A percentile compares a stretch with the other conserved stretches of the same genome.
Conservation (phyloP, 2,113 vertebrate species). For the Oceanites oceanicus region DNA sequence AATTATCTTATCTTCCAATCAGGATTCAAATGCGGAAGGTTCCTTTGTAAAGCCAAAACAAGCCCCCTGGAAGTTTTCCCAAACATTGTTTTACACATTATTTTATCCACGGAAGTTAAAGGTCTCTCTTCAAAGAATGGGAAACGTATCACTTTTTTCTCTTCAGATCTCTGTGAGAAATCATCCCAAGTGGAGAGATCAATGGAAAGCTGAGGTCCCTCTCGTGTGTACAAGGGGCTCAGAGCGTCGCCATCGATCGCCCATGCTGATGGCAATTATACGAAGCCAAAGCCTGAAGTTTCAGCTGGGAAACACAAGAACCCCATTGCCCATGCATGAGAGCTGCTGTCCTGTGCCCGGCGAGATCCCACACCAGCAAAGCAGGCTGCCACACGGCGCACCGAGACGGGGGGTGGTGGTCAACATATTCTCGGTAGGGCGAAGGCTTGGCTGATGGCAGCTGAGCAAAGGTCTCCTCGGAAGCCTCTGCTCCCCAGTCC, state of each 20-base stretch:
- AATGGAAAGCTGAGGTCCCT: not conserved
- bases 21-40: not conserved
- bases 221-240: not conserved
- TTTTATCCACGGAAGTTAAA: conserved; percentile 53
- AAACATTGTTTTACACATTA: conserved; percentile 57
- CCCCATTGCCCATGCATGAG: rapidly evolving
- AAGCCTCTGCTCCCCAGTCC: not conserved
- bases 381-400: not conserved
- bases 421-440: not conserved
- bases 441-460: not conserved
- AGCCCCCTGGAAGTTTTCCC: conserved; percentile 61
- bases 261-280: not conserved
- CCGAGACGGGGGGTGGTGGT: not conserved
- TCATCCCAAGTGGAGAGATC: not conserved
- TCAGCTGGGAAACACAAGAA: not conserved
- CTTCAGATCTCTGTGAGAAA: not conserved
- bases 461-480: not conserved
- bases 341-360: not conserved
- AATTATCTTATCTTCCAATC: conserved; percentile 59
- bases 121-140: conserved; percentile 57
- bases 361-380: not conserved
- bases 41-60: conserved; percentile 46
- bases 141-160: not conserved
- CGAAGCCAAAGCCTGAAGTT: not conserved
- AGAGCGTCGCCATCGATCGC: rapidly evolving